Base-by-base conservation (phyloP, 2,797 vertebrate genomes). In the Enteromius fasciolatus region DNA sequence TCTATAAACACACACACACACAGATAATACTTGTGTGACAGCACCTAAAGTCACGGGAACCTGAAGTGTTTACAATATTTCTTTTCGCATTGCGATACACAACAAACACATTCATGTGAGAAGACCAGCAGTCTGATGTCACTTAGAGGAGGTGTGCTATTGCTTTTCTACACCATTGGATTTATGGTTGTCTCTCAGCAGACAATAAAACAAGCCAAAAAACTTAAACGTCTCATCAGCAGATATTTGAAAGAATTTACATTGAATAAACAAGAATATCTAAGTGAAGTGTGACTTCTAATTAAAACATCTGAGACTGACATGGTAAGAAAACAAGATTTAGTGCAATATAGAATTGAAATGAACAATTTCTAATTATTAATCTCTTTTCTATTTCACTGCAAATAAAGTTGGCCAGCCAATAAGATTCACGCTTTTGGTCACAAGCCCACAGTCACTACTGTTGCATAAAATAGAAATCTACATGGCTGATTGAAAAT, bases 41-140 rank as follows among this genome's bases (percentile, higher is more conserved):
- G 72, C n/a, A 80, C 20, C 77, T 87, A 86, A 84, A 80, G 75
- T 88, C 81, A 86, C 52, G 23, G 46, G 75, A 31, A 72, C 64
- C 52, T 64, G 52, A 76, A 52, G 82, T 81, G 23, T 85, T 83
- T 75, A 48, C 15, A 79, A 75, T 12, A 11, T 28, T 23, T 17
- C 50, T 44, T 54, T 20, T 39, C 17, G 36, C 44, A 31, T 52
- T 76, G 46, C 61, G 15, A 57, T 18, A 46, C 46, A 41, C 46
- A 41, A 52, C 11, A 36, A 54, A 70, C 81, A 39, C 72, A 72
- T 48, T 15, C 23, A 28, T 5, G 23, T 20, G n/a, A 68, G 11
- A 33, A 46, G 28, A 7, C 6, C 5, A 50, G 76, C 63, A 14
- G 36, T 33, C 31, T 33, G 17, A 33, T 66, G 5, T 41, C 10